Base-by-base conservation (phyloP, 2,113 vertebrate genomes). In the Pseudorectes ferrugineus region DNA sequence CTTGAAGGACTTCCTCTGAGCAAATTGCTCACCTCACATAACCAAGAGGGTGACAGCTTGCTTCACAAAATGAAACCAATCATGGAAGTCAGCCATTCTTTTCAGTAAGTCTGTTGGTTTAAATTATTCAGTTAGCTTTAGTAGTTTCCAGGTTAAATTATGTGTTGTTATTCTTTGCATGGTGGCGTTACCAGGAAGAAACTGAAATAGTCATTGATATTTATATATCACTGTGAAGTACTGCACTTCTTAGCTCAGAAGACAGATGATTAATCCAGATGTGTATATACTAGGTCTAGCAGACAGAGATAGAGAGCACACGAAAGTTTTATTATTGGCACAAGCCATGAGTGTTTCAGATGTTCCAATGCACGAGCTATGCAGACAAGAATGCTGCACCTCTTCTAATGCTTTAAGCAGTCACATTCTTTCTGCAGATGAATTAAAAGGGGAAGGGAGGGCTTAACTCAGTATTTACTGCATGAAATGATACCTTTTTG, bases 361-460 rank as follows among this genome's bases (percentile, higher is more conserved):
- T 85, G 81, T 95, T 95, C 91, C 95, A 95, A 49, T 54, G 68
- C 49, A 80, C 65, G 3, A 96, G 91, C 91, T 96, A 91, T 95
- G 94, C 1, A 0, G 87, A 92, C 74, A 95, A 92, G 77, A 96
- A 94, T 94, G 92, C 89, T 91, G 71, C 46, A 81, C 87, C 38
- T 89, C 83, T 96, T 77, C 81, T 97, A 96, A 97, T 92, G 92
- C 86, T 95, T 95, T 96, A 81, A 96, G 78, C 95, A 92, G 93
- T 89, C 59, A 63, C 75, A 94, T 93, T 93, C 67, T 89, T 95
- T 94, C 48, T 91, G 65, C 71, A 86, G 58, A 92, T 85, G 76
- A 93, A 52, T 70, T 65, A 88, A 61, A 87, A 63, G 33, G 25
- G 43, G 25, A 49, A 74, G 26, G 57, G 75, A 78, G 18, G 24